These are phyloP conservation scores for Archips xylosteana DNA, from an alignment of 2,888 invertebrate genomes.

Conservation along the genomic window DNA sequence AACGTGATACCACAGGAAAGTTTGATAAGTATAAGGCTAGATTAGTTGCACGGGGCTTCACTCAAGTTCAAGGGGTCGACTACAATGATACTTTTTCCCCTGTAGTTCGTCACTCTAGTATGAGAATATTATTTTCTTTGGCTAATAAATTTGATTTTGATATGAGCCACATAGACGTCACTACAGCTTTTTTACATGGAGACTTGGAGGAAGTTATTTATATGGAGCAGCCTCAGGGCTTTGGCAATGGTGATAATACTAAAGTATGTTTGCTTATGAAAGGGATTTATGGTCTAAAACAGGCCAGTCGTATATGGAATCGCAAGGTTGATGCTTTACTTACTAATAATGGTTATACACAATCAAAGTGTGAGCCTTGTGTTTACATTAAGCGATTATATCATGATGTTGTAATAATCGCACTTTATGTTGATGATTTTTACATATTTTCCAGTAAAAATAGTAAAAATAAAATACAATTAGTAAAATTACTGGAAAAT, in stretches of 20 bases:
- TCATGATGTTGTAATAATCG: not conserved
- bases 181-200: constrained; percentile 24
- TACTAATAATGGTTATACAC: constrained; percentile 12
- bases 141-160: constrained; percentile 14
- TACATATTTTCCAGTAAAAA: constrained; percentile 6
- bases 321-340: not conserved
- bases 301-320: constrained; percentile 8
- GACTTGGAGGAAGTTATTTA: not conserved
- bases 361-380: constrained; percentile 27
- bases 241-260: not conserved
- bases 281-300: not conserved
- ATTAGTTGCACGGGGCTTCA: constrained; percentile 21
- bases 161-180: constrained; percentile 25
- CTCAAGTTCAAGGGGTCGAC: constrained; percentile 19
- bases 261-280: constrained; percentile 7
- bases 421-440: constrained; percentile 22
- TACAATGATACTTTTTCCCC: constrained; percentile 17
- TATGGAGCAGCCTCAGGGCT: constrained; percentile 13
- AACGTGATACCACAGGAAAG: constrained; percentile 7
- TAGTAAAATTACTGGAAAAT: not conserved
- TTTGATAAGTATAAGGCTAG: constrained; percentile 15
- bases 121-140: constrained; percentile 19
- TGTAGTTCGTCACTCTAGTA: constrained; percentile 4
- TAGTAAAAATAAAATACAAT: not conserved
- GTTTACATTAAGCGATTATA: constrained; percentile 12